Percentiles rank a stretch among this genome's conserved stretches.
phyloP scores from a whole-genome alignment of 2,113 vertebrate genomes.

The Varanus salvator region DNA sequence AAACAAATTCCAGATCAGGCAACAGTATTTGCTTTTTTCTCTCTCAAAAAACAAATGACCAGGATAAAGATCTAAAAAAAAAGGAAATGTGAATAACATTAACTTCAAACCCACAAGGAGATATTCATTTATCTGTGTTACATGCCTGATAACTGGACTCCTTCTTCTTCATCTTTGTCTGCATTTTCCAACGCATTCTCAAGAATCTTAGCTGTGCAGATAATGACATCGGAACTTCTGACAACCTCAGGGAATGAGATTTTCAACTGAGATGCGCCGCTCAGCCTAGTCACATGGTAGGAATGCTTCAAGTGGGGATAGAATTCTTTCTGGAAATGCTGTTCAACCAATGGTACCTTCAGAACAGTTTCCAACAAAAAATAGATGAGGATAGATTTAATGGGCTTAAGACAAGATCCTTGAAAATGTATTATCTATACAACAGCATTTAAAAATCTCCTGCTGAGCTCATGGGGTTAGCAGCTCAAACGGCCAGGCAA shows the following conservation, averaged over 20 bases:
- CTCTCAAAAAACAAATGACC: neutral
- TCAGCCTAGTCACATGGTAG: conserved; percentile 87
- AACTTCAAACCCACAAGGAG: neutral
- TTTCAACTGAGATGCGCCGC: conserved; percentile 90
- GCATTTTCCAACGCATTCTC: conserved; percentile 89
- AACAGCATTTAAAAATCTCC: neutral
- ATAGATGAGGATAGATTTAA: conserved; percentile 18
- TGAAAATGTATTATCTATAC: neutral
- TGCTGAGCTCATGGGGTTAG: neutral
- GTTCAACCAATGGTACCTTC: conserved; percentile 93
- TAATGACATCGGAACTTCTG: conserved; percentile 86
- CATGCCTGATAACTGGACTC: conserved; percentile 87
- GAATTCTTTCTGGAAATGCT: conserved; percentile 90
- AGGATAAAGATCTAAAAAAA: neutral
- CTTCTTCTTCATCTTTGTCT: conserved; percentile 82
- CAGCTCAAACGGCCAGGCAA: neutral
- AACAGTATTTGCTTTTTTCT: neutral
- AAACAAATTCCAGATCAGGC: neutral
- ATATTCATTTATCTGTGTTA: neutral
- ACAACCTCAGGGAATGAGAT: conserved; percentile 93
- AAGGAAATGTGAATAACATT: neutral
- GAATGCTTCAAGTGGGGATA: conserved; percentile 81
- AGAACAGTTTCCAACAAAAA: conserved; percentile 38
- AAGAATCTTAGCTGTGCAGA: conserved; percentile 96
- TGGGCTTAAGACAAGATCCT: neutral